Conservation (phyloP, 2,113 vertebrate genomes). For the Psilopogon haemacephalus region DNA sequence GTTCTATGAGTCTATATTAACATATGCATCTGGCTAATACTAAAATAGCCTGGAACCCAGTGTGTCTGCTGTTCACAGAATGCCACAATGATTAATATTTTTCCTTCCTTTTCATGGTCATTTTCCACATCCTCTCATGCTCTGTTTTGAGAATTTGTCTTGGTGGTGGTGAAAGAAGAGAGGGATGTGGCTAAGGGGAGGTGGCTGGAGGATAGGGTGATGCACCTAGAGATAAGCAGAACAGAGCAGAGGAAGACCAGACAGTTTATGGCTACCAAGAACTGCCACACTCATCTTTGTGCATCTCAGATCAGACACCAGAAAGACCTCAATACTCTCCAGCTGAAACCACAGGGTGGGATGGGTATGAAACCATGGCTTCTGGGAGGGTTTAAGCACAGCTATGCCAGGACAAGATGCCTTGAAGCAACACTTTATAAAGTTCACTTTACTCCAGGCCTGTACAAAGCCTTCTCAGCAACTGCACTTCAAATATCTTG, state of each 20-base stretch:
- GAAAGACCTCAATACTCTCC: neutral
- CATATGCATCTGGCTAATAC: neutral
- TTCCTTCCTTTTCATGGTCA: neutral
- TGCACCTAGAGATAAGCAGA: neutral
- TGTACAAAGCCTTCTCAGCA: neutral
- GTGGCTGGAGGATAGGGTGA: neutral
- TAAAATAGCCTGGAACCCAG: neutral
- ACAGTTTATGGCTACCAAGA: neutral
- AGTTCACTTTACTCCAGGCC: neutral
- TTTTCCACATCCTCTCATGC: neutral
- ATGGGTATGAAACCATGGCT: neutral
- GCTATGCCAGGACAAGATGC: rapidly evolving
- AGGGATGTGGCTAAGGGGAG: neutral
- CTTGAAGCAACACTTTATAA: neutral
- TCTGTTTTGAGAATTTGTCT: neutral
- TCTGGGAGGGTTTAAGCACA: neutral
- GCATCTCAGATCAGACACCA: neutral
- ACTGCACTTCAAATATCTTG: neutral
- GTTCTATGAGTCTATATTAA: neutral
- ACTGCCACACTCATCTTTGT: neutral
- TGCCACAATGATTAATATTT: neutral
- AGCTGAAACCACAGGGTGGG: neutral
- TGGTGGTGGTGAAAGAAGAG: neutral
- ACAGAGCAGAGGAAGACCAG: neutral
- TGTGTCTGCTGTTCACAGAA: neutral